Conservation (phyloP, 2,113 vertebrate genomes). For the Suricata suricatta region DNA sequence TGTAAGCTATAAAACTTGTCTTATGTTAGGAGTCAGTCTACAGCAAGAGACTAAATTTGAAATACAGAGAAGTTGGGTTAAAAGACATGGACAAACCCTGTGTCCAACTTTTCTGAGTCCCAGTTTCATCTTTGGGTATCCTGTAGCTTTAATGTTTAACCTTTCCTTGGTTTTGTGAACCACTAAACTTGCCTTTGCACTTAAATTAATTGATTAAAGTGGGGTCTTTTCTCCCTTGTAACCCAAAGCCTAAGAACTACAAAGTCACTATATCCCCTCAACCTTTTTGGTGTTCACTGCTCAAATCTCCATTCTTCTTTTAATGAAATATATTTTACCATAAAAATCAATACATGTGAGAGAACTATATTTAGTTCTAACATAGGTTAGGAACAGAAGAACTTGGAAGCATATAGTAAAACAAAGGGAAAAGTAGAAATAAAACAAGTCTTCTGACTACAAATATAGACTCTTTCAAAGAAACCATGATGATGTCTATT, state of each 20-base stretch:
- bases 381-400: neutral
- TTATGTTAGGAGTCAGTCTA: neutral
- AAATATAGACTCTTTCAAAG: neutral
- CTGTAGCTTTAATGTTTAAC: neutral
- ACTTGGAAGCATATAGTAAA: neutral
- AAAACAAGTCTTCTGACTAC: neutral
- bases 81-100: neutral
- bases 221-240: neutral
- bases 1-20: neutral
- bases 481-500: neutral
- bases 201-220: neutral
- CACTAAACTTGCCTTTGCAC: neutral
- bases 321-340: neutral
- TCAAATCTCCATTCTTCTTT: neutral
- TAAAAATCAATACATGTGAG: neutral
- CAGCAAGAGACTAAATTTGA: neutral
- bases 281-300: neutral
- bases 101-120: neutral
- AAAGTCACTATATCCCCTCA: neutral
- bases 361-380: neutral
- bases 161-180: neutral
- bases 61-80: neutral
- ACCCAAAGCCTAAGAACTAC: neutral
- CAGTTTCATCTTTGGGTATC: neutral
- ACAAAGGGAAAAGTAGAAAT: neutral